Conservation (phyloP, 2,888 invertebrate genomes). For the Ormyrus nitidulus region DNA sequence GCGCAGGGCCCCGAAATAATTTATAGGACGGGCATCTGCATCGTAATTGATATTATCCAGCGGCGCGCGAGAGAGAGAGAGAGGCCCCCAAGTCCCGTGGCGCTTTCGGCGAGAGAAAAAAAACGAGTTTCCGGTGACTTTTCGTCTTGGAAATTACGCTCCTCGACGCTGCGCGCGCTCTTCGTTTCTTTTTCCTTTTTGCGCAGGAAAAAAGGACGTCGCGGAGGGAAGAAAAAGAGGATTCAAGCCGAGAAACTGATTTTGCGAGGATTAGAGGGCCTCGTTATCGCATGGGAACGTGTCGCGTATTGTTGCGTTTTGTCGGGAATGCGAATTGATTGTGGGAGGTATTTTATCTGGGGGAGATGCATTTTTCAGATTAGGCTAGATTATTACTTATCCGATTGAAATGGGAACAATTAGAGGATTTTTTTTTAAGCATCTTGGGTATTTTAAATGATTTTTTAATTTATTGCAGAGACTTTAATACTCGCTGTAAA, state of each 20-base stretch:
- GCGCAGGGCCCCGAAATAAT: slow-evolving; percentile 62
- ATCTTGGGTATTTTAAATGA: too few species aligned
- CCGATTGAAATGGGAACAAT: too few species aligned
- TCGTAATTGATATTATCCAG: slow-evolving; percentile 67
- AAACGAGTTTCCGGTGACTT: slow-evolving; percentile 47
- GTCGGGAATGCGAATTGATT: slow-evolving; percentile 10
- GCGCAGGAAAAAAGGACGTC: background rate
- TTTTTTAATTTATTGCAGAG: background rate
- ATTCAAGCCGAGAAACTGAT: slow-evolving; percentile 17
- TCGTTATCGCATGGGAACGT: slow-evolving; percentile 36
- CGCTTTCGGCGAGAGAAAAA: slow-evolving; percentile 45
- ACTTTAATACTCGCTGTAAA: background rate
- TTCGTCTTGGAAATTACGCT: slow-evolving; percentile 39
- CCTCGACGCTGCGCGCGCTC: slow-evolving; percentile 1
- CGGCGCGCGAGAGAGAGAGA: slow-evolving; percentile 48
- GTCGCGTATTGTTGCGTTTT: background rate
- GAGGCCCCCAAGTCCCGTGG: background rate
- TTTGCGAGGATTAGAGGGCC: slow-evolving; percentile 1
- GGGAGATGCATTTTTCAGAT: slow-evolving; percentile 23
- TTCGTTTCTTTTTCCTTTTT: slow-evolving; percentile 15
- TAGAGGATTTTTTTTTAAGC: too few species aligned
- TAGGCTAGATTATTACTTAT: slow-evolving; percentile 19
- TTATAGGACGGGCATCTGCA: slow-evolving; percentile 64
- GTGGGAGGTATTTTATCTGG: background rate
- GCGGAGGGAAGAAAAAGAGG: background rate